Evolutionary conservation across 1,140 invertebrate species (phyloP).

Genomic region (Scaptomyza pallida): DNA sequence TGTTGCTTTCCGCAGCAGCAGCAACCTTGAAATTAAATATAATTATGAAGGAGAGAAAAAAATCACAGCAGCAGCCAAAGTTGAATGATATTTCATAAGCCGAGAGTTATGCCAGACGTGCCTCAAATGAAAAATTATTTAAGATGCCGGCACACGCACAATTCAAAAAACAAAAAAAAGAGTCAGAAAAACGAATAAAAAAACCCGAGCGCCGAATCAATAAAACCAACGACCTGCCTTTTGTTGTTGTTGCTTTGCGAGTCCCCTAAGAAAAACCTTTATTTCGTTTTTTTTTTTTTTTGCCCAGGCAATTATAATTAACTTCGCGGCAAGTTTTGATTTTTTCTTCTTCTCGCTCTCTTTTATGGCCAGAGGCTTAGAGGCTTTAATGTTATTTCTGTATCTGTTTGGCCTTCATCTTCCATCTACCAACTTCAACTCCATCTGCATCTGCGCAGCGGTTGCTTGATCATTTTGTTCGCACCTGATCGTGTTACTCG

Average conservation of each 20-base stretch:
- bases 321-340: slow-evolving; percentile 80
- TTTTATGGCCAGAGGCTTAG: slow-evolving; percentile 19
- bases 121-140: slow-evolving; percentile 80
- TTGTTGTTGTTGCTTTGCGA: slow-evolving; percentile 26
- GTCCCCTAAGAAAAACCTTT: slow-evolving; percentile 35
- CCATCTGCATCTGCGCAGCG: slow-evolving; percentile 23
- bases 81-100: slow-evolving; percentile 74
- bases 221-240: slow-evolving; percentile 64
- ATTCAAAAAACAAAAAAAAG: slow-evolving; percentile 40
- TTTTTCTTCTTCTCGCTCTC: slow-evolving; percentile 37
- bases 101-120: slow-evolving; percentile 44
- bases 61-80: slow-evolving; percentile 51
- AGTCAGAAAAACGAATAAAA: slow-evolving; percentile 16
- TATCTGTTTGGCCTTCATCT: slow-evolving; percentile 1
- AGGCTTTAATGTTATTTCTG: slow-evolving; percentile 11
- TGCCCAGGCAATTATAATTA: slow-evolving; percentile 81
- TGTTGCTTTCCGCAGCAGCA: slow-evolving; percentile 63
- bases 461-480: slow-evolving; percentile 72
- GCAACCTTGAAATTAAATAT: slow-evolving; percentile 81
- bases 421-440: slow-evolving; percentile 5
- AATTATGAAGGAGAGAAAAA: slow-evolving; percentile 65
- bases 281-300: slow-evolving; percentile 43
- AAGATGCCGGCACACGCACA: slow-evolving; percentile 73
- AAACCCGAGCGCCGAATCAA: slow-evolving; percentile 70
- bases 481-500: slow-evolving; percentile 79